phyloP scores from a whole-genome alignment of 2,113 vertebrate species.

The Silurus glanis region DNA sequence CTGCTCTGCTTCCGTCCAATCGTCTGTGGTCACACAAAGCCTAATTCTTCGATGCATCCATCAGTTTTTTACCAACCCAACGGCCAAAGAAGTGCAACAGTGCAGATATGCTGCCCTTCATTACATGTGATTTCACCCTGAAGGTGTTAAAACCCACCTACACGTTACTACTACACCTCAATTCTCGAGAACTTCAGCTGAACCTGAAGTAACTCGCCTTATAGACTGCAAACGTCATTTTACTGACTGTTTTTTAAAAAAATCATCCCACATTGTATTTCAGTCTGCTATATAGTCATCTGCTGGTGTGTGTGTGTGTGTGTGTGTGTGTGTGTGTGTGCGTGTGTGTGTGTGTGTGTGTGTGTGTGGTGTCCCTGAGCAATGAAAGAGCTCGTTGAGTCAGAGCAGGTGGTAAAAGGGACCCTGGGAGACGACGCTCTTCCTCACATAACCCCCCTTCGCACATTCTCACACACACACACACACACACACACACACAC shows the following conservation, averaged over 20 bases:
- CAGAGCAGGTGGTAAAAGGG: conserved; percentile 35
- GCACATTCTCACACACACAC: neutral
- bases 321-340: conserved; percentile 3
- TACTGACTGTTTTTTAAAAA: neutral
- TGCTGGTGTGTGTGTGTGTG: neutral
- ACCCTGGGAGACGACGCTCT: conserved; percentile 26
- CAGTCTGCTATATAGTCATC: neutral
- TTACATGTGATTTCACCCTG: neutral
- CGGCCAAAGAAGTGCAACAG: neutral
- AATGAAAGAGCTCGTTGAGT: conserved; percentile 38
- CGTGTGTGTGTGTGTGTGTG: conserved; percentile 23
- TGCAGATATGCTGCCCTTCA: neutral
- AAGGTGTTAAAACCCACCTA: neutral
- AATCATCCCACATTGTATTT: neutral
- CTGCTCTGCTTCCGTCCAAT: neutral
- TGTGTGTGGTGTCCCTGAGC: conserved; percentile 20
- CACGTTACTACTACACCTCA: neutral
- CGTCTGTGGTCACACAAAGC: neutral
- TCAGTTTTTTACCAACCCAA: neutral
- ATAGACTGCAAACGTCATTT: neutral
- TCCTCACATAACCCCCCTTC: conserved; percentile 5
- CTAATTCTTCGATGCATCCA: neutral
- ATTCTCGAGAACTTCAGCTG: neutral
- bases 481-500: conserved; percentile 14
- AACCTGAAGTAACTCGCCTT: neutral